Base-by-base conservation (phyloP, 64 coral and sea anemone genomes). In the Actinia tenebrosa region DNA sequence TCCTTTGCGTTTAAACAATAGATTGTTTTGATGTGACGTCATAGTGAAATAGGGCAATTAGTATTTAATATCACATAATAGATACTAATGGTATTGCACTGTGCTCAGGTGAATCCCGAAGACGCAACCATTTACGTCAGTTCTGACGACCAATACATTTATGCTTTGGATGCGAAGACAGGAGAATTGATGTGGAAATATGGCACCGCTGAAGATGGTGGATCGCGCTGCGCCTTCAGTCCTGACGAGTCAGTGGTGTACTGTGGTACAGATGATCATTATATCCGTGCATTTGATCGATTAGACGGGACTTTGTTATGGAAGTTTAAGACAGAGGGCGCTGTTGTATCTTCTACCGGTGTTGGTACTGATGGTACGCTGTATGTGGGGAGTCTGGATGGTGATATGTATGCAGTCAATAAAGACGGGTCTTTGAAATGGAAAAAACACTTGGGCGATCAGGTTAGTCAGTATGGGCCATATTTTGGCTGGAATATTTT, bases 251-350 rank as follows among this genome's bases (percentile, higher is more conserved):
- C 88, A 66, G 87, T 86, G 30, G 79, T 98, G 16, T 98, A 98
- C 86, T 98, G 96, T 58, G 96, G 93, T 26, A 94, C 96, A 7
- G 96, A 98, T 88, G 96, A 98, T 45, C 89, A 90, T 8, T 95
- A 77, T 20, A 89, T 98, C 22, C 93, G 96, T 16, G 93, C 96
- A 10, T 89, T 98, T 79, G 82, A 95, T 45, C 89, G 92, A 10
- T 26, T 78, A 9, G 86, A 95, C 53, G 96, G 96, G 60, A 89
- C 90, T 69, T 88, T 98, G 75, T 86, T 95, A 18, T 98, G 96
- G 96, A 98, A 95, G 63, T 98, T 92, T 55, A 87, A 86, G 15
- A 87, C 88, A 4, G 88, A 80, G 26, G 93, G 90, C 6, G 87
- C 96, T 1, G 88, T 98, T 37, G 92, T 90, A 10, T 98, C 96